phyloP scores from a whole-genome alignment of 2,888 invertebrate genomes.

The Blastobasis adustella region DNA sequence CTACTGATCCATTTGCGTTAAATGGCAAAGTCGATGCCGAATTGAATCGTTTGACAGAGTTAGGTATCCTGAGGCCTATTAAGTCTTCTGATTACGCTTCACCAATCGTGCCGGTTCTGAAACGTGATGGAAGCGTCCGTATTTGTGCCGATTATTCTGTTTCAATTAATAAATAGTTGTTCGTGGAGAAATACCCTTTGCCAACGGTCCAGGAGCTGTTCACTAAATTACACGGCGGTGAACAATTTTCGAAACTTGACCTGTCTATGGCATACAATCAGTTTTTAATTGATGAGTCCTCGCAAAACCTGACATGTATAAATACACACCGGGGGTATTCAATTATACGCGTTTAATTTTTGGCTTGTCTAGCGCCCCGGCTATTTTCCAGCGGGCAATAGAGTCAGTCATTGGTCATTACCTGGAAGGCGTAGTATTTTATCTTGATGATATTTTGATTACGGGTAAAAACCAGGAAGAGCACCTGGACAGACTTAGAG shows the following conservation, averaged over 20 bases:
- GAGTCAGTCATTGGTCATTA: conserved; percentile 10
- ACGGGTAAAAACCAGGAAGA: too few species aligned
- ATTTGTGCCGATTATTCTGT: too few species aligned
- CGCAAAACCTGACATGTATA: conserved; percentile 8
- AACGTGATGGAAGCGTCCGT: too few species aligned
- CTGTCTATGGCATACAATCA: conserved; percentile 16
- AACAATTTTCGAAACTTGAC: too few species aligned
- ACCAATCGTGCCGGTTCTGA: too few species aligned
- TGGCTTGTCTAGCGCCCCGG: conserved; percentile 10
- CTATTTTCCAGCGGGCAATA: conserved; percentile 6
- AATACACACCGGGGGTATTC: conserved; percentile 10
- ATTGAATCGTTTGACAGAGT: conserved; percentile 11
- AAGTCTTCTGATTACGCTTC: too few species aligned
- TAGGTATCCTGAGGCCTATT: conserved; percentile 15
- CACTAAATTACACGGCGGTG: too few species aligned
- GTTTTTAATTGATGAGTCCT: conserved; percentile 8
- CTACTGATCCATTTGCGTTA: conserved; percentile 12
- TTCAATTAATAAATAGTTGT: too few species aligned
- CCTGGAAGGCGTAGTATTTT: background rate
- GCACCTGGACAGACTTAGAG: too few species aligned
- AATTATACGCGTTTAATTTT: conserved; percentile 6
- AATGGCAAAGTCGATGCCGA: conserved; percentile 4
- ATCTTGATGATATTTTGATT: too few species aligned
- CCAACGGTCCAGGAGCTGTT: too few species aligned
- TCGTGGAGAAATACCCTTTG: too few species aligned